Evolutionary conservation across 64 coral and sea anemone species (phyloP), one percentile per base, ranked within the genome.

Genomic region (Montipora capricornis): DNA sequence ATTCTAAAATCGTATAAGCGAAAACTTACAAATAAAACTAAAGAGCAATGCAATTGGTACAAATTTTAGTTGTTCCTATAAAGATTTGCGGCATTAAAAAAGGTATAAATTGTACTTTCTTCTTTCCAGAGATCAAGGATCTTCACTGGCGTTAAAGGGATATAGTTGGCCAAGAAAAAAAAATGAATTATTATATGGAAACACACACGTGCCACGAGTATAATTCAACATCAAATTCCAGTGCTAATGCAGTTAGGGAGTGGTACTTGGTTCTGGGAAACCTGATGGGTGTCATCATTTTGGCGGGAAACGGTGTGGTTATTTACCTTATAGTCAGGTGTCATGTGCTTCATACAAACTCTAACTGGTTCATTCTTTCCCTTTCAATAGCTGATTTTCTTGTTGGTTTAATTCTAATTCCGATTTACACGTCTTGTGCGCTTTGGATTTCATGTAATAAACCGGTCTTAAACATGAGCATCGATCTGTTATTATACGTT

Each of bases 361-460:
- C 91, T 17, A 92, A 92, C 57, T 86, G 81, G 91, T 92, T 92
- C 37, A 92, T 92, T 92, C 82, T 92, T 10, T 92, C 91, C 13
- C 58, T 92, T 5, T 86, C 91, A 2, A 19, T 86, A 19, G 91
- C 91, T 17, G 91, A 92, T 47, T 48, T 92, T 75, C 60, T 74
- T 48, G 91, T 92, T 8, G 91, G 91, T 5, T 4, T 87, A 20
- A 61, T 92, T 11, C 60, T 92, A 6, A 87, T 55, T 16, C 80
- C 80, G 4, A 81, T 92, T 4, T 47, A 59, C 5, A 26, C 73
- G 11, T 55, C 73, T 5, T 92, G 91, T 87, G 15, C 48, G n/a
- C 44, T 85, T 19, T 87, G 91, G 91, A 78, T 22, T 12, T 17
- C 29, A 24, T 92, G 91, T 20, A 84, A 87, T 50, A 7, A 77